Evolutionary conservation across 2,797 vertebrate species (phyloP).

Genomic region (Odontamblyopus rebecca): DNA sequence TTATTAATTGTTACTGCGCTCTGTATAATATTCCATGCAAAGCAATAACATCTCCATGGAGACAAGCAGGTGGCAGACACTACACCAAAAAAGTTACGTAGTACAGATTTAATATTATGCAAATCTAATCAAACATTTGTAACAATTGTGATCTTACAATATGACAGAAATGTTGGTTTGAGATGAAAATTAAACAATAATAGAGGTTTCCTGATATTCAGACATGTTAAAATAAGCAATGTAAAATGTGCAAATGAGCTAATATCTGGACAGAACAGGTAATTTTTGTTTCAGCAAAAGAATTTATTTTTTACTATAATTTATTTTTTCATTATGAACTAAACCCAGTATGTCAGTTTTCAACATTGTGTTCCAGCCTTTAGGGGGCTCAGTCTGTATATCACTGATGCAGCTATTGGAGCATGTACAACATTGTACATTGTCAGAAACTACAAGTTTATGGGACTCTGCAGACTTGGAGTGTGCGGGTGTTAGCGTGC

Average conservation of each 20-base stretch:
- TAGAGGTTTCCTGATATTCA: neutral
- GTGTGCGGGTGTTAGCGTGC: constrained; percentile 20
- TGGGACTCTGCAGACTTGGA: constrained; percentile 39
- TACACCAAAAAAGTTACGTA: no score
- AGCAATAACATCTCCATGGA: no score
- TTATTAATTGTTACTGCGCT: no score
- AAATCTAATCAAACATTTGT: neutral
- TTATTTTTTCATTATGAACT: neutral
- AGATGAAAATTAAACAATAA: no score
- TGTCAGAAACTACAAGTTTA: constrained; percentile 56
- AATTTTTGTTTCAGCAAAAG: neutral
- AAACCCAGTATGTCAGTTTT: neutral
- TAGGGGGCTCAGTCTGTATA: neutral
- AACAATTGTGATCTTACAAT: neutral
- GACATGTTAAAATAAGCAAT: neutral
- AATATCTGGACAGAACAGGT: neutral
- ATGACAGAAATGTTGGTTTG: neutral
- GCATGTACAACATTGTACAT: constrained; percentile 43
- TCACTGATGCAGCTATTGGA: constrained; percentile 19
- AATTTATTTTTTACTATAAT: neutral
- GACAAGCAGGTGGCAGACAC: no score
- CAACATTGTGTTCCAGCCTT: neutral
- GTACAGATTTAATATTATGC: neutral
- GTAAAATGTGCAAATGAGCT: no score
- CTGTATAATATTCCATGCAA: no score